phyloP scores from a whole-genome alignment of 64 coral and sea anemone genomes.

The Platygyra sinensis region DNA sequence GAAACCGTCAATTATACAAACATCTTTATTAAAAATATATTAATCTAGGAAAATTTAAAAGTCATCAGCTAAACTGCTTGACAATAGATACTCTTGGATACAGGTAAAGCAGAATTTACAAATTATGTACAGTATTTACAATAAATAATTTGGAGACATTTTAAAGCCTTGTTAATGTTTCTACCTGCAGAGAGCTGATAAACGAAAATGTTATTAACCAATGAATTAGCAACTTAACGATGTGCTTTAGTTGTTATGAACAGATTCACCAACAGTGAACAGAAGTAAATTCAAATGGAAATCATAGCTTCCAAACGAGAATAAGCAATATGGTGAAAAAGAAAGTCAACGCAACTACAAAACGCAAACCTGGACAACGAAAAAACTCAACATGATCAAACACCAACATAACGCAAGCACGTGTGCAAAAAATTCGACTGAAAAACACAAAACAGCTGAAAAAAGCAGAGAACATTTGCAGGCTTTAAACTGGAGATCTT shows the following conservation, averaged over 20 bases:
- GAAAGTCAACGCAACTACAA: not conserved
- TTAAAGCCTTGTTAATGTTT: constrained; percentile 41
- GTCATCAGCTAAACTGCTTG: constrained; percentile 48
- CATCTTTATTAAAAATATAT: constrained; percentile 63
- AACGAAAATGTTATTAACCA: not conserved
- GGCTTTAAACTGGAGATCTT: constrained; percentile 8
- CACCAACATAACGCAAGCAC: not conserved
- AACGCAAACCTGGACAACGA: not conserved
- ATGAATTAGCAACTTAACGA: not conserved
- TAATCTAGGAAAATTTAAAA: constrained; percentile 57
- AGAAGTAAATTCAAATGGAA: not conserved
- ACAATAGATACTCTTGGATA: constrained; percentile 55
- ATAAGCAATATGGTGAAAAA: not conserved
- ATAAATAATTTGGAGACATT: constrained; percentile 43
- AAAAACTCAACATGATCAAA: not conserved
- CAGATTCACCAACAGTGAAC: not conserved
- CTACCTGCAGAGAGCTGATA: not conserved
- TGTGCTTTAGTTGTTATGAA: not conserved
- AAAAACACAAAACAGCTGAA: not conserved
- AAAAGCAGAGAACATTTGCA: constrained; percentile 12
- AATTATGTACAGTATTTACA: constrained; percentile 63
- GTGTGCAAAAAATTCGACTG: not conserved
- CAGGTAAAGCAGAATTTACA: constrained; percentile 52
- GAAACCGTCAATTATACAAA: constrained; percentile 17
- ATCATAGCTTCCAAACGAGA: not conserved